These are phyloP conservation scores for Microcebus jonahi DNA, from an alignment of 2,113 vertebrate genomes.

Conservation along the genomic window DNA sequence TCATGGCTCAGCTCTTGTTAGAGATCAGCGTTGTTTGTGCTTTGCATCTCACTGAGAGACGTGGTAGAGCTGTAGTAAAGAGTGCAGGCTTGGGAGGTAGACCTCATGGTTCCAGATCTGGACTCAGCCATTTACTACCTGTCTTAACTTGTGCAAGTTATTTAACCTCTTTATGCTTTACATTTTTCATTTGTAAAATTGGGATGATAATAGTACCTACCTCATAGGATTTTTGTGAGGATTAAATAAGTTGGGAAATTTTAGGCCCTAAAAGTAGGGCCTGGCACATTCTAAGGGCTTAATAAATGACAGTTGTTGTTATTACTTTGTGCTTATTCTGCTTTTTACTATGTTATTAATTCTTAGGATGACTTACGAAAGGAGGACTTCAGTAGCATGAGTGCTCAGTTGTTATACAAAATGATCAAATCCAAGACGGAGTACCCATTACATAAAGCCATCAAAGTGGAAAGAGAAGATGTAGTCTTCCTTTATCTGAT, in stretches of 20 bases:
- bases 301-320: neutral
- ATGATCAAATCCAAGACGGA: constrained; percentile 99
- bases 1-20: neutral
- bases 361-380: constrained; percentile 95
- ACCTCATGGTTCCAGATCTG: neutral
- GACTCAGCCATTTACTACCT: neutral
- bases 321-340: neutral
- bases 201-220: neutral
- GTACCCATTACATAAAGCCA: constrained; percentile 97
- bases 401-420: constrained; percentile 96
- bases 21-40: neutral
- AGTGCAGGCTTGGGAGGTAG: fast-evolving
- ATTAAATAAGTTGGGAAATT: neutral
- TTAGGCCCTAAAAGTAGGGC: neutral
- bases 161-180: neutral
- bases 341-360: constrained; percentile 15
- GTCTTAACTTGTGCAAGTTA: neutral
- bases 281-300: neutral
- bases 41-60: neutral
- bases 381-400: constrained; percentile 99
- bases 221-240: neutral
- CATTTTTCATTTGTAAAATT: neutral
- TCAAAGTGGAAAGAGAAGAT: constrained; percentile 97
- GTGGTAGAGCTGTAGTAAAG: neutral
- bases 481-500: constrained; percentile 99